phyloP scores from a whole-genome alignment of 1,140 invertebrate genomes.

The Chrysomallon squamiferum region DNA sequence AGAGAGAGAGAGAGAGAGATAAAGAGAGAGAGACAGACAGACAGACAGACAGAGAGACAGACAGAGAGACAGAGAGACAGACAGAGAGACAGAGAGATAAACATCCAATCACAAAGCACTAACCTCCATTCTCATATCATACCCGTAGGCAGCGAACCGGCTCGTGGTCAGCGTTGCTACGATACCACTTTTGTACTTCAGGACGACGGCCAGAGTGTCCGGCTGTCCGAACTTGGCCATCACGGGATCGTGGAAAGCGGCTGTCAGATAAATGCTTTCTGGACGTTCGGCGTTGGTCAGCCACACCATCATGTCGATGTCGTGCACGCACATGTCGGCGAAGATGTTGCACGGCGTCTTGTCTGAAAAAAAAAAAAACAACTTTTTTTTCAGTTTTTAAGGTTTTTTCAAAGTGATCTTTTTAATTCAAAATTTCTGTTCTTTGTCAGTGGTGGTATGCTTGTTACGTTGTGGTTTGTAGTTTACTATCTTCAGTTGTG shows the following conservation, averaged over 20 bases:
- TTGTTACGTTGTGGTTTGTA: too few species aligned
- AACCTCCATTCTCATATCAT: constrained; percentile 45
- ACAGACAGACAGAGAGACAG: not conserved
- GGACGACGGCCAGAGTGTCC: constrained; percentile 26
- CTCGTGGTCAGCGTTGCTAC: constrained; percentile 30
- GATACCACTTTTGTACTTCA: constrained; percentile 38
- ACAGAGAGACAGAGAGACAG: not conserved
- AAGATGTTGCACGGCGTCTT: constrained; percentile 35
- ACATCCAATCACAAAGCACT: too few species aligned
- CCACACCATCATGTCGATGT: constrained; percentile 42
- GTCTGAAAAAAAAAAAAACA: constrained; percentile 27
- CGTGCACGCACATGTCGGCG: constrained; percentile 34
- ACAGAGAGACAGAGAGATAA: too few species aligned
- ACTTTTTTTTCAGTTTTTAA: too few species aligned
- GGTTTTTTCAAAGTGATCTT: too few species aligned
- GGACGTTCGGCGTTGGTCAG: constrained; percentile 28
- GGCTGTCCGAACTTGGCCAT: constrained; percentile 25
- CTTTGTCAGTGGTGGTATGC: too few species aligned
- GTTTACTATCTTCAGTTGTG: too few species aligned
- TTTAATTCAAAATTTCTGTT: too few species aligned
- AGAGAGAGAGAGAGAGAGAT: not conserved
- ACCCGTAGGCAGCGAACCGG: constrained; percentile 37
- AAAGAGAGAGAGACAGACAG: not conserved
- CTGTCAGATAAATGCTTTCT: constrained; percentile 36
- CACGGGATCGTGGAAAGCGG: constrained; percentile 31